phyloP scores from a whole-genome alignment of 2,113 vertebrate species.

The Barbus barbus region DNA sequence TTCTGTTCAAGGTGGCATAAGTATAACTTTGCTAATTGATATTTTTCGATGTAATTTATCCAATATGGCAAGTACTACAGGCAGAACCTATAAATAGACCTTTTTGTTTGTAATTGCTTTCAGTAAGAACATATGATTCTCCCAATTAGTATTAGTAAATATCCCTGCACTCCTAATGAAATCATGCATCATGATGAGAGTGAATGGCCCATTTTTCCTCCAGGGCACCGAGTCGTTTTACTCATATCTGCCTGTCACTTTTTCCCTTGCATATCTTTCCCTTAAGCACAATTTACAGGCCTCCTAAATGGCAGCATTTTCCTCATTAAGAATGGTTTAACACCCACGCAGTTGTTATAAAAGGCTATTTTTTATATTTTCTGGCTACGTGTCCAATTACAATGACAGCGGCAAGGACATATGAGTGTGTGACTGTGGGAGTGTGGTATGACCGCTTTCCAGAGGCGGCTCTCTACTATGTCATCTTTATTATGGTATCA shows the following conservation, averaged over 20 bases:
- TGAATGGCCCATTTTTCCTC: constrained; percentile 37
- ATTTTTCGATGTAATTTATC: constrained; percentile 16
- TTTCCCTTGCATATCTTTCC: background rate
- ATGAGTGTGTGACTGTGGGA: constrained; percentile 14
- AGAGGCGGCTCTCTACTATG: background rate
- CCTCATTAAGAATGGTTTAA: constrained; percentile 53
- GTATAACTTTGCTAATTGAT: constrained; percentile 39
- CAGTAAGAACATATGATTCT: constrained; percentile 42
- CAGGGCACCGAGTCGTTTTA: constrained; percentile 38
- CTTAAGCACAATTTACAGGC: constrained; percentile 40
- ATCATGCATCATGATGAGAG: constrained; percentile 37
- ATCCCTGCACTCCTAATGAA: constrained; percentile 46
- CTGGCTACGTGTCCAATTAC: constrained; percentile 58
- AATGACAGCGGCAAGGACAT: constrained; percentile 44
- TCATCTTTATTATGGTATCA: constrained; percentile 18
- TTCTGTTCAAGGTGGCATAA: background rate
- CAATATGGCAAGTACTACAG: constrained; percentile 23
- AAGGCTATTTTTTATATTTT: constrained; percentile 54
- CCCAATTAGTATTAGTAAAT: constrained; percentile 48
- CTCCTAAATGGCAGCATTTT: constrained; percentile 46
- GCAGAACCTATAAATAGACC: constrained; percentile 41
- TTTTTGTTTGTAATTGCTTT: constrained; percentile 34
- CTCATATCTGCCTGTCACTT: constrained; percentile 26
- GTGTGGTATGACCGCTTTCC: constrained; percentile 10
- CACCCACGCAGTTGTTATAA: constrained; percentile 29